Evolutionary conservation across 1,140 invertebrate species (phyloP).

Genomic region (Drosophila cardini): DNA sequence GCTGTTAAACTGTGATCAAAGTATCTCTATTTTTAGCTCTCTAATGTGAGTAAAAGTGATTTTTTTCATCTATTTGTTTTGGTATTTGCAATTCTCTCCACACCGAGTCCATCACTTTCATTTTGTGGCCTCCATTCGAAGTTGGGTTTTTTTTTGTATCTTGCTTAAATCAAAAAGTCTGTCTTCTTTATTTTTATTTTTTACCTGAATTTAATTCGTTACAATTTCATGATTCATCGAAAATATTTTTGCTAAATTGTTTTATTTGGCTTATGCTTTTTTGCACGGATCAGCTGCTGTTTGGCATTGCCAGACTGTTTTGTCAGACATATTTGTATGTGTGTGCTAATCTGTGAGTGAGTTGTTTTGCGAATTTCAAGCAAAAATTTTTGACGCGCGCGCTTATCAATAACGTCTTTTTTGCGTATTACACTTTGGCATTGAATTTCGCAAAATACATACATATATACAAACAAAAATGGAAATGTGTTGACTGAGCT

Average conservation of each 20-base stretch:
- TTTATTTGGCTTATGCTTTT: constrained; percentile 28
- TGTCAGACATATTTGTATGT: constrained; percentile 23
- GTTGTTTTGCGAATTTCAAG: constrained; percentile 16
- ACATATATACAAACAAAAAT: constrained; percentile 20
- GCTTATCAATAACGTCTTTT: constrained; percentile 63
- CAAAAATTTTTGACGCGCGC: constrained; percentile 42
- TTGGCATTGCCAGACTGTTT: constrained; percentile 58
- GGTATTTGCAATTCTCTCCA: constrained; percentile 51
- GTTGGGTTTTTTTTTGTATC: constrained; percentile 15
- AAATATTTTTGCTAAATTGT: constrained; percentile 36
- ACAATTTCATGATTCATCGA: constrained; percentile 43
- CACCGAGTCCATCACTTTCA: constrained; percentile 62
- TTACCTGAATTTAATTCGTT: constrained; percentile 35
- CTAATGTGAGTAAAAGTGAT: constrained; percentile 40
- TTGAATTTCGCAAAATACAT: constrained; percentile 43
- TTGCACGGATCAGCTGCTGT: constrained; percentile 59
- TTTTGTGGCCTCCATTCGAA: constrained; percentile 44
- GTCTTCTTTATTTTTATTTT: constrained; percentile 21
- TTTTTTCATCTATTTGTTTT: constrained; percentile 29
- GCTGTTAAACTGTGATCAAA: background rate
- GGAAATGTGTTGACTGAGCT: constrained; percentile 25
- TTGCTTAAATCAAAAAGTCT: constrained; percentile 17
- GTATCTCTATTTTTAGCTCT: background rate
- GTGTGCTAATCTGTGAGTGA: constrained; percentile 3
- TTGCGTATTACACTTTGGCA: constrained; percentile 52